Conservation (phyloP, 2,888 invertebrate genomes). For the Xestia sexstrigata region DNA sequence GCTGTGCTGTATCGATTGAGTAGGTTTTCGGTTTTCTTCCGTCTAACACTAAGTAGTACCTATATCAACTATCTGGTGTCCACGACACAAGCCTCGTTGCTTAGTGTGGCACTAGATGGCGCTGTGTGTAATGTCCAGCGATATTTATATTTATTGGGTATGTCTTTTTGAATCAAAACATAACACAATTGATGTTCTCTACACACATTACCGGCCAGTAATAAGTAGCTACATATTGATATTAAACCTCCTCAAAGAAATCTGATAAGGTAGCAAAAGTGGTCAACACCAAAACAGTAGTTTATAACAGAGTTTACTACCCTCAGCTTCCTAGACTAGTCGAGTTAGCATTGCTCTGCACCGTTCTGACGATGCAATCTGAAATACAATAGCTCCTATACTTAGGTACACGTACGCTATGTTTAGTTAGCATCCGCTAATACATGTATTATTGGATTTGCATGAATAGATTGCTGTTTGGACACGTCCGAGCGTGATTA, state of each 20-base stretch:
- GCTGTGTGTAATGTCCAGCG: too few species aligned
- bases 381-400: conserved; percentile 50
- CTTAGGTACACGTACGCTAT: conserved; percentile 18
- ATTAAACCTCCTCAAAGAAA: not conserved
- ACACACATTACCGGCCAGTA: too few species aligned
- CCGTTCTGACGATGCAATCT: conserved; percentile 47
- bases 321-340: conserved; percentile 34
- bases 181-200: not conserved
- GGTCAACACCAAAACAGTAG: not conserved
- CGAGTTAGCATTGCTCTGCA: conserved; percentile 35
- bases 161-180: not conserved
- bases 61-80: too few species aligned
- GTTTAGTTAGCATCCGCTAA: conserved; percentile 21
- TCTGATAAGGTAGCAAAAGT: not conserved
- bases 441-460: conserved; percentile 40
- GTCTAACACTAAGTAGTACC: too few species aligned
- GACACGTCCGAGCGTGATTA: conserved; percentile 10
- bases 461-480: conserved; percentile 57
- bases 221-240: too few species aligned
- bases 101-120: too few species aligned
- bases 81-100: too few species aligned
- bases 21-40: too few species aligned
- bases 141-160: too few species aligned
- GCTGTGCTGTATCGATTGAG: too few species aligned
- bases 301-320: conserved; percentile 5